Conservation (phyloP, 2,888 invertebrate genomes). For the Flabesymbios commensalis region DNA sequence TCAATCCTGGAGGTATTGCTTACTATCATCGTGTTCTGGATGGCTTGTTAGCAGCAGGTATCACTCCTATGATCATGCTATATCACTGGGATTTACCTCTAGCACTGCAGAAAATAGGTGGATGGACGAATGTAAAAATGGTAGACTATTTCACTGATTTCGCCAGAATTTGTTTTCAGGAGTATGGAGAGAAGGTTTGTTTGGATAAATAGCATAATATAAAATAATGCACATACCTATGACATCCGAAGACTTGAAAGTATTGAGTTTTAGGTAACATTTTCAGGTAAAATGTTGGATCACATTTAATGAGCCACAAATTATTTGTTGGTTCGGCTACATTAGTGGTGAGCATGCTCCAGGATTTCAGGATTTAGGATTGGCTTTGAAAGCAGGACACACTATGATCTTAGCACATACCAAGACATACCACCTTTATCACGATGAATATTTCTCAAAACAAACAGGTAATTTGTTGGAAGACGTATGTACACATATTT, state of each 20-base stretch:
- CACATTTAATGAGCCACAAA: constrained; percentile 75
- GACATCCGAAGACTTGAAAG: too few relatives aligned
- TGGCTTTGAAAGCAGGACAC: constrained; percentile 64
- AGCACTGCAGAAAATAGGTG: constrained; percentile 49
- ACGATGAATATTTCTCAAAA: constrained; percentile 17
- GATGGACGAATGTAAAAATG: constrained; percentile 44
- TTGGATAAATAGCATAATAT: too few relatives aligned
- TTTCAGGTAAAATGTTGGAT: constrained; percentile 69
- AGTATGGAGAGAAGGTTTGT: constrained; percentile 42
- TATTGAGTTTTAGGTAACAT: too few relatives aligned
- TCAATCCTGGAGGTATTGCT: constrained; percentile 60
- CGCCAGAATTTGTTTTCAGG: constrained; percentile 41
- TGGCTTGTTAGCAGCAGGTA: constrained; percentile 68
- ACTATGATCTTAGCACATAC: constrained; percentile 71
- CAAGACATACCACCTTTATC: constrained; percentile 66
- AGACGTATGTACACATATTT: too few relatives aligned
- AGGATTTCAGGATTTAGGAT: not conserved
- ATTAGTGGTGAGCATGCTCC: constrained; percentile 35
- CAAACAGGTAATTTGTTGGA: too few relatives aligned
- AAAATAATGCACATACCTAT: too few relatives aligned
- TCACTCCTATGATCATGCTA: constrained; percentile 68
- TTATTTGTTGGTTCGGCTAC: constrained; percentile 26
- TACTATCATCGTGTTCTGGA: constrained; percentile 77
- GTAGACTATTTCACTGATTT: constrained; percentile 46
- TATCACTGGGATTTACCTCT: constrained; percentile 60